Percentiles rank a stretch among this genome's conserved stretches.
phyloP scores from a whole-genome alignment of 2,888 invertebrate genomes.

The Aleiodes leptofemur region DNA sequence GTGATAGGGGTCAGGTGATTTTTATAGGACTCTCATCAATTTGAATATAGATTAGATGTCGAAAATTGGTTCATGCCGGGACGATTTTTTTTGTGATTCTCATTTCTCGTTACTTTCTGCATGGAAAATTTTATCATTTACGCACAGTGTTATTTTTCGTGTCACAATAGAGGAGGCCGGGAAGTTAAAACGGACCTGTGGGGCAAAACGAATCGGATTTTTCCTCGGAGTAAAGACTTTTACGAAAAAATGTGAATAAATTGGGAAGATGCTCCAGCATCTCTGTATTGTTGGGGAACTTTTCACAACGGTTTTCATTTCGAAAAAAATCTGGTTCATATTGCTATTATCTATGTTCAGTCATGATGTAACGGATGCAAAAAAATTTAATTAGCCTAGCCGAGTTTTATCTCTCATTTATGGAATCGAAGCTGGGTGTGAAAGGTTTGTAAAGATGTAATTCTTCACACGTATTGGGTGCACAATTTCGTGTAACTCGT shows the following conservation, averaged over 20 bases:
- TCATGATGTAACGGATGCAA: no score
- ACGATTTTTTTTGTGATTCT: neutral
- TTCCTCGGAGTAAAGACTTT: no score
- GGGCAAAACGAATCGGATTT: neutral
- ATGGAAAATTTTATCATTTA: neutral
- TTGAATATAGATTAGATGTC: conserved; percentile 75
- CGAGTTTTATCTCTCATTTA: no score
- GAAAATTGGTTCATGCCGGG: conserved; percentile 65
- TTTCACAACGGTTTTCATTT: no score
- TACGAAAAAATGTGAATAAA: no score
- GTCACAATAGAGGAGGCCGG: neutral
- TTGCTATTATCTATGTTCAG: no score
- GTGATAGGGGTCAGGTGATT: conserved; percentile 70
- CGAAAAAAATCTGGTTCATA: no score
- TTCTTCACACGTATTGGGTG: conserved; percentile 56
- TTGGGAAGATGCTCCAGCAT: no score
- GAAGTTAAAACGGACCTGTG: no score
- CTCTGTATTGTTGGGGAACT: no score
- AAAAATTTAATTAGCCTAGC: no score
- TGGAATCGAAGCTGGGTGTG: neutral
- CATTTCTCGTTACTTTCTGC: conserved; percentile 1
- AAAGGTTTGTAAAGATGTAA: conserved; percentile 56
- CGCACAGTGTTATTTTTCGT: conserved; percentile 19
- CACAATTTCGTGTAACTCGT: conserved; percentile 46
- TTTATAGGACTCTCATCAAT: conserved; percentile 70